phyloP scores from a whole-genome alignment of 2,113 vertebrate species.

The Mesoclemmys tuberculata region DNA sequence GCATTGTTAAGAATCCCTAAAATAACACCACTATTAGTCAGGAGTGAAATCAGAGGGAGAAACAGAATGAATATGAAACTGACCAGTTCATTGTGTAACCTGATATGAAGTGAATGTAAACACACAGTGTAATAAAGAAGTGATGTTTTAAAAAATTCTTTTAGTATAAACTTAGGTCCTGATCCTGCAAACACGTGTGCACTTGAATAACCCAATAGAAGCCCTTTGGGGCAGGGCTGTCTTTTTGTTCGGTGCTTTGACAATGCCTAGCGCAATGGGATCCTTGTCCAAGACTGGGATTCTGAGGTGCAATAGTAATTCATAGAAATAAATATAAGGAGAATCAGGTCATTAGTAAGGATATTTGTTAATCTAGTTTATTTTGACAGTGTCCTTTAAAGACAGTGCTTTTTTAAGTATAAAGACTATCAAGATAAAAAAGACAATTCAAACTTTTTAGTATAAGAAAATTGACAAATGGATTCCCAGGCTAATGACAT shows the following conservation, averaged over 20 bases:
- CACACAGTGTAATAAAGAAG: not conserved
- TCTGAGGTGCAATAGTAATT: not conserved
- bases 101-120: not conserved
- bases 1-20: not conserved
- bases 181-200: not conserved
- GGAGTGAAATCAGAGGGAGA: not conserved
- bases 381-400: not conserved
- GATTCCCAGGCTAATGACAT: not conserved
- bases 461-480: not conserved
- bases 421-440: not conserved
- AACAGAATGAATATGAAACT: not conserved
- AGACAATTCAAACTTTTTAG: not conserved
- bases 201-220: not conserved
- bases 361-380: not conserved
- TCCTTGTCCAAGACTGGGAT: not conserved
- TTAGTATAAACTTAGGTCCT: conserved; percentile 65
- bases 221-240: not conserved
- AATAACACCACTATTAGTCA: not conserved
- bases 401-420: not conserved
- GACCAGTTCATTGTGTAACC: not conserved
- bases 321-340: not conserved
- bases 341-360: not conserved
- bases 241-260: not conserved
- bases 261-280: not conserved
- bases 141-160: not conserved